Evolutionary conservation across 2,888 invertebrate genomes (phyloP), one percentile per base, ranked within the genome.

Genomic region (Microplitis manilae): DNA sequence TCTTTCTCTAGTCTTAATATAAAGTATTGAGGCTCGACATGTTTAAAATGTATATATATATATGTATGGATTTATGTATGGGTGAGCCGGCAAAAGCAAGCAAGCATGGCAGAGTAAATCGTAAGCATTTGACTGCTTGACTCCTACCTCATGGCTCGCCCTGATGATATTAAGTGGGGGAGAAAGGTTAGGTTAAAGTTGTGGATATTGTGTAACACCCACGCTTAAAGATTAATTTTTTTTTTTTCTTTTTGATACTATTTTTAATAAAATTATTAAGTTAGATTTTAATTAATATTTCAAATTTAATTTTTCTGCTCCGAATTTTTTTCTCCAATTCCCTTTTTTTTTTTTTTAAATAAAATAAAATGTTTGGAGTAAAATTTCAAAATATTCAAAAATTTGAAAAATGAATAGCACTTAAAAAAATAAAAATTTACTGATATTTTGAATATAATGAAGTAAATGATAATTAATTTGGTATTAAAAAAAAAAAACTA

Each of bases 171-270:
- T 75, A 80, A 82, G 83, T 81, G 82, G 84, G 84, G 85, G 86
- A 86, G 86, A 88, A 88, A 87, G 88, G 89, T 88, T 87, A 87
- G 86, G 84, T 85, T 83, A 85, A 85, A 86, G 85, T 86, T 85
- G 86, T 68, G 70, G 83, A 84, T 83, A 88, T 88, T 88, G 88
- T 87, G 88, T 86, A 88, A 88, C 86, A 77, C 84, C 83, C 83
- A 84, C 84, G 83, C 82, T 84, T 17, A 17, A 62, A 68, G 73
- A 69, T 40, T 70, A 39, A 39, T 67, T 78, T 60, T 68, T 65
- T 68, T 73, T 30, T n/a, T n/a, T 20, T 20, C 0, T 20, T 20
- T 30, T 30, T 30, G 30, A 30, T 30, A 30, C 30, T 30, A 30
- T 30, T 30, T 30, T 30, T 30, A 30, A 30, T 30, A 30, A 30